Percentiles rank a stretch among this genome's conserved stretches.
Conservation (phyloP, 2,888 invertebrate genomes). For the Tryphoninae sp. region DNA sequence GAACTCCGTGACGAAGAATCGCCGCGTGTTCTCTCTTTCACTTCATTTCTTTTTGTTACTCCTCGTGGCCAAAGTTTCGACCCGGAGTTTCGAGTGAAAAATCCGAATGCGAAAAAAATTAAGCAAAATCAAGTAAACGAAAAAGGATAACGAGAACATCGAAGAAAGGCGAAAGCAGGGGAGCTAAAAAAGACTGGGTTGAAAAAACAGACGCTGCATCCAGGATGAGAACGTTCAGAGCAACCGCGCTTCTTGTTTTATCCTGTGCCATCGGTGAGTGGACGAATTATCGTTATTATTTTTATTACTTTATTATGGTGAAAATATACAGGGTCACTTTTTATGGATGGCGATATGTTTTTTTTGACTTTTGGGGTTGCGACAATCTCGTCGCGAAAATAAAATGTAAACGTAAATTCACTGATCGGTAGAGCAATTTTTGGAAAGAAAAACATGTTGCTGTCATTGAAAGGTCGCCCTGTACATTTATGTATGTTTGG, state of each 20-base stretch:
- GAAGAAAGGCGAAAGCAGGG: not conserved
- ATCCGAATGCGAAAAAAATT: constrained; percentile 23
- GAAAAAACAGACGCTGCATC: constrained; percentile 35
- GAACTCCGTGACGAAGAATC: constrained; percentile 17
- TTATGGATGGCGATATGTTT: not conserved
- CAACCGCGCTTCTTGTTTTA: constrained; percentile 71
- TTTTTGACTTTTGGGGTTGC: not conserved
- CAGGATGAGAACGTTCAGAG: constrained; percentile 72
- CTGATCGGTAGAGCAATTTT: no score
- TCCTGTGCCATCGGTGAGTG: constrained; percentile 77
- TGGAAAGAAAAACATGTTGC: no score
- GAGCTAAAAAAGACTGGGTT: not conserved
- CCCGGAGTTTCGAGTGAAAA: constrained; percentile 34
- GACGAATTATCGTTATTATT: constrained; percentile 48
- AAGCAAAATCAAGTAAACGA: not conserved
- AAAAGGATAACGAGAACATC: constrained; percentile 13
- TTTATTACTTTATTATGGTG: not conserved
- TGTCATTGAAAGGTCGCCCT: no score
- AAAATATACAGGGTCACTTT: not conserved
- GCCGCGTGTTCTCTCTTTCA: constrained; percentile 7
- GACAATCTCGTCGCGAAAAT: not conserved
- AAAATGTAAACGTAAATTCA: no score
- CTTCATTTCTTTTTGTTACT: constrained; percentile 18
- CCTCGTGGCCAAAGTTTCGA: constrained; percentile 27
- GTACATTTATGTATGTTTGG: no score